Evolutionary conservation across 1,140 invertebrate species (phyloP), one percentile per base, ranked within the genome.

Genomic region (Camponotus vicinus): DNA sequence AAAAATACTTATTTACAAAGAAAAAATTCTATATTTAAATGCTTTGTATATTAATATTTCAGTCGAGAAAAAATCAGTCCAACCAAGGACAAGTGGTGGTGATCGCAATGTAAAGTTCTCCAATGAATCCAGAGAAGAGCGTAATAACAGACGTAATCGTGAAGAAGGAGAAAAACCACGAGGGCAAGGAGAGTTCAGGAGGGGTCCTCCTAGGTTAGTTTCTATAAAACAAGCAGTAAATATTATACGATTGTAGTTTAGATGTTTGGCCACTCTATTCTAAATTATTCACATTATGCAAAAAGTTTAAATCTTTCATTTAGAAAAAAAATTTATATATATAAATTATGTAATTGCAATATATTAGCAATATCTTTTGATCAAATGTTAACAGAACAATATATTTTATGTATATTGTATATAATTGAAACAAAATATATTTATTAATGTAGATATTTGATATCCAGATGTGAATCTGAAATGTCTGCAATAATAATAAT

Each of bases 101-200:
- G 95, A 96, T 63, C 94, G 95, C 61, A 95, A 93, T 79, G 95
- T 95, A 0, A 96, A 96, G 77, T 96, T 95, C 90, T 94, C 94
- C 8, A 92, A 92, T 59, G 97, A 97, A 90, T 96, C 96, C 64
- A 95, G 97, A 61, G 97, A 98, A 90, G 97, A 97, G 89, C 95
- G 97, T 78, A 97, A 97, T 91, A 97, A 97, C 91, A 96, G 96
- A 77, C 96, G 97, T 86, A 97, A 98, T 93, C 96, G 96, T 18
- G 97, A 97, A 90, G 97, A 98, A 88, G 94, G 95, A 80, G 94
- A 95, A 4, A 91, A 93, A 66, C 91, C 93, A 66, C 95, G 94
- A 66, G 90, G 86, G 42, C 94, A 95, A 55, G 92, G 92, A 82
- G 94, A 95, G 42, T 77, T 90, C 34, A 92, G 94, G 76, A 92